Conservation (phyloP, 2,888 invertebrate genomes). For the Melanostoma mellinum region DNA sequence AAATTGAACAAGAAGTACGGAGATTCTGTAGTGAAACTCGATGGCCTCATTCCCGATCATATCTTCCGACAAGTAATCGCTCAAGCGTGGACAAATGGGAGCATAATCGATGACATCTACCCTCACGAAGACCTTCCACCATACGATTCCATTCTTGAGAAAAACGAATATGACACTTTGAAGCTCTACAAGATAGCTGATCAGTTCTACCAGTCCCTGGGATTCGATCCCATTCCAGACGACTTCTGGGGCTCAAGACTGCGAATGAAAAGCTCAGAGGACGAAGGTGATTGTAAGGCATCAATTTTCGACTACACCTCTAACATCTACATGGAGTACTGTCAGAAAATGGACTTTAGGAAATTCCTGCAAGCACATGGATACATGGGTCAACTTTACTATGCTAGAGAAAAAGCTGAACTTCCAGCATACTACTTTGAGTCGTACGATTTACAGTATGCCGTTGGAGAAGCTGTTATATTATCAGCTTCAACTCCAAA, state of each 20-base stretch:
- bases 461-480: slow-evolving; percentile 61
- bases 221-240: slow-evolving; percentile 17
- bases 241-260: slow-evolving; percentile 6
- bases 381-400: slow-evolving; percentile 56
- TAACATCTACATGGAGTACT: slow-evolving; percentile 48
- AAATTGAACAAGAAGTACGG: slow-evolving; percentile 87
- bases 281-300: slow-evolving; percentile 37
- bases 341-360: slow-evolving; percentile 61
- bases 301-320: slow-evolving; percentile 11
- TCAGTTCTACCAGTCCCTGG: slow-evolving; percentile 44
- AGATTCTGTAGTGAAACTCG: slow-evolving; percentile 84
- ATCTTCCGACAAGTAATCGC: slow-evolving; percentile 83
- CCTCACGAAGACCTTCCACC: neutral
- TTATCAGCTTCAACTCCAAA: slow-evolving; percentile 53
- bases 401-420: slow-evolving; percentile 38
- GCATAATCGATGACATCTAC: slow-evolving; percentile 8
- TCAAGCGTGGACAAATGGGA: slow-evolving; percentile 33
- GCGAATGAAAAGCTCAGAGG: neutral
- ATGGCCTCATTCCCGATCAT: slow-evolving; percentile 88
- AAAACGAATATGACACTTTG: slow-evolving; percentile 1
- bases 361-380: slow-evolving; percentile 69
- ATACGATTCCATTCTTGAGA: neutral
- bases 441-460: slow-evolving; percentile 41
- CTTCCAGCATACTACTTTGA: slow-evolving; percentile 49
- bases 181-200: slow-evolving; percentile 20